Base-by-base conservation (phyloP, 2,113 vertebrate species). In the Cryptoleucopteryx plumbea region DNA sequence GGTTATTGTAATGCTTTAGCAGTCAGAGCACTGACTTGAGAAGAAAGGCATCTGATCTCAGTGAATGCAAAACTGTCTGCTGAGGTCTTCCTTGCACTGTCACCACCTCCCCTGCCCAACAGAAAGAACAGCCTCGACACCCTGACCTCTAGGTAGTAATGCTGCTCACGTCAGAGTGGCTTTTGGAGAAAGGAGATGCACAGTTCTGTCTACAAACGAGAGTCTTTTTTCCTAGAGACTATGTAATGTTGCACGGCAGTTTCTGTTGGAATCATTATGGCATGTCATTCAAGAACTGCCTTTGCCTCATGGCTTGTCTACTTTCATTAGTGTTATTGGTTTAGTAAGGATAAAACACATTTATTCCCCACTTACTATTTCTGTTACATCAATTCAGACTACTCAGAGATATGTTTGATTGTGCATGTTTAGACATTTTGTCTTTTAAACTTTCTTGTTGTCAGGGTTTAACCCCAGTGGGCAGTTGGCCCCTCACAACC, bases 181-280 rank as follows among this genome's bases (percentile, higher is more conserved):
- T 62, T 71, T 66, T 40, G n/a, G n/a, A 55, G 45, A 17, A 52
- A 45, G 58, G 36, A 8, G 9, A 11, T 67, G 16, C 63, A 29
- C 25, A 36, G 32, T 48, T 88, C 31, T 73, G 38, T 68, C 19
- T 59, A 78, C 26, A 53, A 62, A 63, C 6, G 7, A 25, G 16
- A 10, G 25, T 32, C 26, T 73, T 74, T 55, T 53, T 79, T 61
- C n/a, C 45, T 45, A 40, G 20, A 63, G 17, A 21, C 15, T 32
- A 0, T 15, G 1, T 36, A 19, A 32, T 15, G 5, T 25, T 25
- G 9, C 50, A 34, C 4, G 0, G 13, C 5, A 2, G 4, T 79
- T 74, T 48, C 48, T 70, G 21, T 48, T 43, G 22, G 29, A 77
- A 36, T 56, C 26, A 7, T 72, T 52, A 18, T 45, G 32, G 27